These are phyloP conservation scores for Terrapene triunguis DNA, from an alignment of 2,113 vertebrate species.

Conservation along the genomic window DNA sequence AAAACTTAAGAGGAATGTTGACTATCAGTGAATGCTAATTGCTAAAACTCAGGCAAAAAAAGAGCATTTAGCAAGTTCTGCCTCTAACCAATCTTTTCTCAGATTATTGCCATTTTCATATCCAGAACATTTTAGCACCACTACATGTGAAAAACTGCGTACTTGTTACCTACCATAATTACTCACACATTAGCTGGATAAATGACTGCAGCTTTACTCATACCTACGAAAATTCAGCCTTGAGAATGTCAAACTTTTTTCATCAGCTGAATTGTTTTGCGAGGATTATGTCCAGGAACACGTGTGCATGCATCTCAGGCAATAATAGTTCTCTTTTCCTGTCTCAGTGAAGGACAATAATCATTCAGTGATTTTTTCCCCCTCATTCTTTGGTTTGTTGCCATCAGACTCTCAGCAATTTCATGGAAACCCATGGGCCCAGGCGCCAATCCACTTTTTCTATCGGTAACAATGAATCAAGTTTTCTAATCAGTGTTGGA, in stretches of 20 bases:
- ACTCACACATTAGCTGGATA: background rate
- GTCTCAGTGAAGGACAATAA: background rate
- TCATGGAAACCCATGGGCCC: background rate
- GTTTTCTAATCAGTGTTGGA: background rate
- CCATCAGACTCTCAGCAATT: background rate
- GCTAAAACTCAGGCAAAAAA: background rate
- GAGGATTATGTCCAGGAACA: background rate
- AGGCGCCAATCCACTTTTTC: background rate
- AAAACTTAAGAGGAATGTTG: background rate
- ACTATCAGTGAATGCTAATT: background rate
- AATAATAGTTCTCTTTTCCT: background rate
- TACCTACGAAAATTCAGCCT: background rate
- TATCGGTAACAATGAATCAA: background rate
- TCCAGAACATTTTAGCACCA: background rate
- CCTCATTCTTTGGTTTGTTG: background rate
- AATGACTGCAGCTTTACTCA: background rate
- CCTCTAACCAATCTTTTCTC: background rate
- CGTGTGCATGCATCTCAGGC: background rate
- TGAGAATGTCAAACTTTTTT: background rate
- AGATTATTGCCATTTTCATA: background rate
- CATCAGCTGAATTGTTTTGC: background rate
- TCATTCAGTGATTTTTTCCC: fast-evolving
- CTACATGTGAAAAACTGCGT: background rate
- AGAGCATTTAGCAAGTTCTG: background rate
- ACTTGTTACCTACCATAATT: background rate